Base-by-base conservation (phyloP, 2,797 vertebrate species). In the Macroramphosus scolopax region DNA sequence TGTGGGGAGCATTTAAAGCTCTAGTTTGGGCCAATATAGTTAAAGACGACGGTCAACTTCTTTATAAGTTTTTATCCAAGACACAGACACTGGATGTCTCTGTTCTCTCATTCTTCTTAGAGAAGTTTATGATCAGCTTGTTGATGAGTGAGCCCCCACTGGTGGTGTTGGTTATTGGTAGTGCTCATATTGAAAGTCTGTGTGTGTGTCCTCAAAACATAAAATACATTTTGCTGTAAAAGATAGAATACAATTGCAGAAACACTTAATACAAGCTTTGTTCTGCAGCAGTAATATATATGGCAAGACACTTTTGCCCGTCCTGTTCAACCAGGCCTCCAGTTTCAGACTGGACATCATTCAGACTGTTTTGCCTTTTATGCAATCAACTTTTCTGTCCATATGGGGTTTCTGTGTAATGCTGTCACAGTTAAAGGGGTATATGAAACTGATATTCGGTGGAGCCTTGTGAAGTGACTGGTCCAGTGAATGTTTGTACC, bases 401-500 rank as follows among this genome's bases (percentile, higher is more conserved):
- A n/a, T n/a, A n/a, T n/a, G n/a, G 8, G 39, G 11, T 24, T 48
- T 29, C 15, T 29, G 54, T 64, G 17, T 54, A 11, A 43, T 56
- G 34, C 20, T 39, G 12, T 63, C 42, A 39, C 51, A 53, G 17
- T 57, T 28, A 33, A 34, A 22, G 36, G 45, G 14, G 37, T 29
- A 14, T 29, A 38, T 44, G 51, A 61, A 57, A 54, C 39, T 28
- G 31, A 28, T 37, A 62, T 45, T 43, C 41, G 43, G 15, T 17
- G 51, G 48, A 61, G 48, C 40, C 53, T 9, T 48, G 58, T 60
- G 44, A 63, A 61, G 58, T 65, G 82, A 89, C 82, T 85, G 82
- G 81, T 56, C 56, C 49, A 25, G 47, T 44, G 35, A 29, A 29
- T 84, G 79, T 83, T 86, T 84, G 86, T 82, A 78, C 75, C 64